Evolutionary conservation across 2,797 vertebrate genomes (phyloP).

Genomic region (Anomalospiza imberbis): DNA sequence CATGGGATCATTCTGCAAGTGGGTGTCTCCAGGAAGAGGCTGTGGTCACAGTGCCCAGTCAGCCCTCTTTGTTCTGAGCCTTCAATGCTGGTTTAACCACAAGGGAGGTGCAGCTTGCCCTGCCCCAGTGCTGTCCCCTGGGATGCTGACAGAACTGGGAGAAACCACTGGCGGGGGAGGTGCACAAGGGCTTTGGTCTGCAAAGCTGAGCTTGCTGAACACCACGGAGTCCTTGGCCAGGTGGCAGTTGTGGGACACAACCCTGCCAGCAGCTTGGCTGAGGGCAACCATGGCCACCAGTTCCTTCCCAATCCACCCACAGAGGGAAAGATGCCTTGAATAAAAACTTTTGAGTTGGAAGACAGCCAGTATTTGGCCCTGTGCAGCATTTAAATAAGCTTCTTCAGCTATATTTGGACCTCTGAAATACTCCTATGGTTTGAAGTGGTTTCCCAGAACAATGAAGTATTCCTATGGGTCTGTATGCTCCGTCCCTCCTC

Average conservation of each 20-base stretch:
- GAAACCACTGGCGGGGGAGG: background rate
- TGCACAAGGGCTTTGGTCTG: background rate
- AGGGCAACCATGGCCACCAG: background rate
- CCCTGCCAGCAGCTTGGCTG: background rate
- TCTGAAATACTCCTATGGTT: background rate
- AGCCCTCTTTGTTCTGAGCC: background rate
- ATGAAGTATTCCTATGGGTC: background rate
- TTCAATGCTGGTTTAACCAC: background rate
- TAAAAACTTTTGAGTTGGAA: background rate
- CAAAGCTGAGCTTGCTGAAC: background rate
- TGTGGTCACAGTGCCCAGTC: background rate
- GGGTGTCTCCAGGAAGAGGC: background rate
- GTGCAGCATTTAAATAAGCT: background rate
- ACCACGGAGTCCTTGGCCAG: background rate
- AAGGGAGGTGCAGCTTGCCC: background rate
- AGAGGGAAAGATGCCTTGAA: background rate
- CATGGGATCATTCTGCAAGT: background rate
- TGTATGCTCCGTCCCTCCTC: background rate
- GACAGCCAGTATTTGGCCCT: background rate
- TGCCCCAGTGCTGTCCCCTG: background rate
- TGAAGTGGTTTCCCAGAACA: background rate
- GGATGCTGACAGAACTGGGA: background rate
- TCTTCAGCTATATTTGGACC: background rate
- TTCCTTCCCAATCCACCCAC: background rate
- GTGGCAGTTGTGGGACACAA: background rate